Base-by-base conservation (phyloP, 1,140 invertebrate species). In the Heliconius nattereri region DNA sequence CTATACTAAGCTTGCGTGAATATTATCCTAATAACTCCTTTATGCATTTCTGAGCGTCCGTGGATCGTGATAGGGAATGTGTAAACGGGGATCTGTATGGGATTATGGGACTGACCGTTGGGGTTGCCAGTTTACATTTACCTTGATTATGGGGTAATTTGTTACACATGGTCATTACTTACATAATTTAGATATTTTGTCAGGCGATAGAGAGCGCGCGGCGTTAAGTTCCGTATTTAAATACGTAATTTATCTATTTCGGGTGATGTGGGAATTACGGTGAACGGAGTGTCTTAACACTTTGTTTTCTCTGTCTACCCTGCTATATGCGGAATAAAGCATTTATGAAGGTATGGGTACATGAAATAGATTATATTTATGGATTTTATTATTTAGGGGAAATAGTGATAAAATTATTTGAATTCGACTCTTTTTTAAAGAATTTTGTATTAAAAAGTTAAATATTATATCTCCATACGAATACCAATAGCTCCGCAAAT, bases 11-110 rank as follows among this genome's bases (percentile, higher is more conserved):
- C 60, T 66, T 26, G 23, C 23, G 60, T 66, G 23, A 66, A 66
- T 66, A 29, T 26, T 66, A n/a, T 66, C 60, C 20, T 66, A 66
- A 60, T 19, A 35, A 57, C 9, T 35, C 75, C 75, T 76, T 76
- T 76, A 32, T 76, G 75, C 60, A 76, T 76, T 45, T 76, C 13
- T 76, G 35, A 76, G 26, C 19, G 19, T 66, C 54, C 54, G n/a
- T 57, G 54, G n/a, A 60, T 26, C 75, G 35, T 76, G 57, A 76
- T 29, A 71, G 29, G 20, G 57, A 71, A 40, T 76, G 23, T 19
- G 7, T 76, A 76, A 76, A 60, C 66, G 66, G n/a, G 75, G 40
- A 70, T 76, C 57, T 70, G 60, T 66, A 7, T 29, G 26, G 60
- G 60, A 66, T 66, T 66, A 66, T 49, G 37, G n/a, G 20, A 73